Evolutionary conservation across 2,113 vertebrate species (phyloP).

Genomic region (Octodon degus): DNA sequence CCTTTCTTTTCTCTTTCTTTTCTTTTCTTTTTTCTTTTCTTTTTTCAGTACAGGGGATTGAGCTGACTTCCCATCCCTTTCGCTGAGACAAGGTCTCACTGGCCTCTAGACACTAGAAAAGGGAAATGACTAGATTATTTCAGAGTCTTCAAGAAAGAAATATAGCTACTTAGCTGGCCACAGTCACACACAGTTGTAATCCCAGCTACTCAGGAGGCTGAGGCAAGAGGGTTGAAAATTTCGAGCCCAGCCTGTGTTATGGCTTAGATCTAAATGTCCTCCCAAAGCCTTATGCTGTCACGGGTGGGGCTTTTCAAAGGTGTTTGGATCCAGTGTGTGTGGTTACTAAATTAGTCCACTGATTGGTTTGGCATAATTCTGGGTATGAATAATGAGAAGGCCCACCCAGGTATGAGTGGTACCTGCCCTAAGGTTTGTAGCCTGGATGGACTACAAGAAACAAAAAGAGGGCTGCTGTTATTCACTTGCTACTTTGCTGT

Average conservation of each 20-base stretch:
- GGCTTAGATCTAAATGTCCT: no score
- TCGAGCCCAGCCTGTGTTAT: background rate
- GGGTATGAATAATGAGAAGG: no score
- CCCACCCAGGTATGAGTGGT: no score
- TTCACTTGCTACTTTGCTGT: no score
- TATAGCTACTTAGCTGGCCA: background rate
- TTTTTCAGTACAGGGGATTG: background rate
- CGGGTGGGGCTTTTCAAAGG: no score
- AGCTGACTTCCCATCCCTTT: no score
- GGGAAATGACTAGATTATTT: background rate
- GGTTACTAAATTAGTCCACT: no score
- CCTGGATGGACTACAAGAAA: background rate
- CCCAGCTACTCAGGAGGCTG: background rate
- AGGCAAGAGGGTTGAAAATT: background rate
- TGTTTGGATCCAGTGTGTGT: no score
- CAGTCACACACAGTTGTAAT: background rate
- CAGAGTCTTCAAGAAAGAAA: background rate
- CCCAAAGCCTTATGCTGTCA: no score
- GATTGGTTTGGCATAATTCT: no score
- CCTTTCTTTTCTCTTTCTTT: background rate
- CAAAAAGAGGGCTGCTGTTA: no score
- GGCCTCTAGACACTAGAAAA: background rate
- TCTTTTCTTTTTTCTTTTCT: background rate
- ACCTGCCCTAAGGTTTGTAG: no score
- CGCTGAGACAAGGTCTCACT: background rate